Conservation (phyloP, 1,140 invertebrate species). For the Apolygus lucorum region DNA sequence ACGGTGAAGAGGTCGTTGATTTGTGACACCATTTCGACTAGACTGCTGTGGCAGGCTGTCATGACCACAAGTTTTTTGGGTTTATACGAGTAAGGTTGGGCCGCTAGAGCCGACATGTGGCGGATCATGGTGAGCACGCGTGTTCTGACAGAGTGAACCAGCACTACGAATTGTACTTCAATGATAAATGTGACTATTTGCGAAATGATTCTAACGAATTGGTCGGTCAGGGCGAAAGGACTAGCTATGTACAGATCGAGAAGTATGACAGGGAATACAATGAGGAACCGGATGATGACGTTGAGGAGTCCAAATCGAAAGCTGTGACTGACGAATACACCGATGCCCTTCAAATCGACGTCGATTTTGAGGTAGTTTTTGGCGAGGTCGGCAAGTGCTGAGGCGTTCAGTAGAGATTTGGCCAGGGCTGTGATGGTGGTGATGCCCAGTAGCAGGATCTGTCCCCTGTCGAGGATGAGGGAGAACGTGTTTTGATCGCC, state of each 20-base stretch:
- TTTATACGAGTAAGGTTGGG: not conserved
- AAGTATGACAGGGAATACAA: not conserved
- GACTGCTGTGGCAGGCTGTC: not conserved
- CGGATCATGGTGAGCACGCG: not conserved
- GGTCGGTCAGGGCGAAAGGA: not conserved
- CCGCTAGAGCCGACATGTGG: not conserved
- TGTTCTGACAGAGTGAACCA: not conserved
- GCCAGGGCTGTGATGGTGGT: not conserved
- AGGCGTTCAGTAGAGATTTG: not conserved
- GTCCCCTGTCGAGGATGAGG: not conserved
- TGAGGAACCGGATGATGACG: not conserved
- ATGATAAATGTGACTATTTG: not conserved
- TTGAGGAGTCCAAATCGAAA: not conserved
- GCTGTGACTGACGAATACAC: slow-evolving; percentile 4
- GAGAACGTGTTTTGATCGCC: not conserved
- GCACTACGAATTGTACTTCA: not conserved
- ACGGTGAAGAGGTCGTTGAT: not conserved
- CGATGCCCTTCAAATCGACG: not conserved
- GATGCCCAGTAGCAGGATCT: not conserved
- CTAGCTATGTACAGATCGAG: not conserved
- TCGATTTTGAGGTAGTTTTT: not conserved
- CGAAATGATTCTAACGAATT: not conserved
- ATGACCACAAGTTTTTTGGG: not conserved
- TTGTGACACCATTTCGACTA: not conserved
- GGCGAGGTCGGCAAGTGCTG: not conserved